These are phyloP conservation scores for Microtus pennsylvanicus DNA, from an alignment of 2,113 vertebrate species.

Conservation along the genomic window DNA sequence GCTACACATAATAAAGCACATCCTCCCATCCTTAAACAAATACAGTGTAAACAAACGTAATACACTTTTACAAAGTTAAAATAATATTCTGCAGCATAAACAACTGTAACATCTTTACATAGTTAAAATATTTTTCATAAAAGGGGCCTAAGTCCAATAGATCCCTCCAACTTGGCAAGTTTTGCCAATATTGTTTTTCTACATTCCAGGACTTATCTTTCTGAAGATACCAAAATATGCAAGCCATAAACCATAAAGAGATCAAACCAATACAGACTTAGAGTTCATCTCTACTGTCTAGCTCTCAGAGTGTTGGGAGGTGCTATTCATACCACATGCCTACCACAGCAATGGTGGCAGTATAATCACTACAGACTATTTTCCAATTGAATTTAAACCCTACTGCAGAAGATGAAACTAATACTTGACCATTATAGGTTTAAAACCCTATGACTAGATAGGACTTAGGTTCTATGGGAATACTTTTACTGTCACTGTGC, in stretches of 20 bases:
- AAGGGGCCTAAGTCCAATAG: neutral
- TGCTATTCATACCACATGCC: neutral
- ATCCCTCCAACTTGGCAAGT: neutral
- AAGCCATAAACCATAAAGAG: neutral
- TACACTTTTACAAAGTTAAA: neutral
- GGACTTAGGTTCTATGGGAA: neutral
- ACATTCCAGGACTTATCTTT: neutral
- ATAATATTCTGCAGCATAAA: neutral
- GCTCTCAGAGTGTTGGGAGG: neutral
- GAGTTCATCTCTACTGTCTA: neutral
- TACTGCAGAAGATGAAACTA: neutral
- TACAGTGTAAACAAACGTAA: neutral
- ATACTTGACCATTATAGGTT: neutral
- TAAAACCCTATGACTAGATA: too few relatives aligned
- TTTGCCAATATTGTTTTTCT: neutral
- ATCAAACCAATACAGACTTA: neutral
- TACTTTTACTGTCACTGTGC: neutral
- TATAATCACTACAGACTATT: neutral
- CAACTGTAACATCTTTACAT: neutral
- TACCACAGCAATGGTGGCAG: neutral
- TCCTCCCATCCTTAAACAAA: neutral
- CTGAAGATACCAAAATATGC: neutral
- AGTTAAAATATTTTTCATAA: neutral
- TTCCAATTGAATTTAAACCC: neutral
- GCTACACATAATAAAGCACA: neutral